Evolutionary conservation across 2,113 vertebrate genomes (phyloP).

Genomic region (Pholis gunnellus): DNA sequence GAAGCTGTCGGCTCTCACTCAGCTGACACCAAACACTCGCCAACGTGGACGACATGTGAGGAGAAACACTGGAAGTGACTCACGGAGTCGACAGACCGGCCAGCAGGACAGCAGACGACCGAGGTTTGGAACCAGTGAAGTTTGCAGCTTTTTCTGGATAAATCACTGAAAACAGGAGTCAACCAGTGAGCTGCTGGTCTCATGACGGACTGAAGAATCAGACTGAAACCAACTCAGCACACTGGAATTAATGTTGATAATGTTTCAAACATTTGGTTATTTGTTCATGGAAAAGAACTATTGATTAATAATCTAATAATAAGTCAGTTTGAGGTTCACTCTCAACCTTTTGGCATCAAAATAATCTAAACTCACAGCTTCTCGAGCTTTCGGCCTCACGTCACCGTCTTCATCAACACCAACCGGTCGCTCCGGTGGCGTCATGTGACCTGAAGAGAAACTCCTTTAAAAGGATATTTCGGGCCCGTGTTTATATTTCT

Average conservation of each 20-base stretch:
- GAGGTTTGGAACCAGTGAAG: neutral
- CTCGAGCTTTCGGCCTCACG: neutral
- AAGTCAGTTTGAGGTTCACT: too few relatives aligned
- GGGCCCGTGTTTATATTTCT: too few relatives aligned
- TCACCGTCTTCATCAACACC: too few relatives aligned
- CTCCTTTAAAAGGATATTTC: too few relatives aligned
- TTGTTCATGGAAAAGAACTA: too few relatives aligned
- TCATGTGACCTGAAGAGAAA: too few relatives aligned
- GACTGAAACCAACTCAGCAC: neutral
- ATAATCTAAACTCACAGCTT: neutral
- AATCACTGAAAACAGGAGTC: neutral
- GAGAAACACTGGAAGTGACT: conserved; percentile 55
- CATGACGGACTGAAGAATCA: neutral
- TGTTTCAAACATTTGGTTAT: neutral
- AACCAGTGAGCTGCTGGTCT: neutral
- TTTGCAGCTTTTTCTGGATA: too few relatives aligned
- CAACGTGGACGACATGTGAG: conserved; percentile 51
- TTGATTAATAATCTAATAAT: too few relatives aligned
- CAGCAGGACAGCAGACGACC: neutral
- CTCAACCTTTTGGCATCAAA: too few relatives aligned
- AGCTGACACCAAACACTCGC: conserved; percentile 55
- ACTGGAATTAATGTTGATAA: neutral
- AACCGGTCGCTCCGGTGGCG: too few relatives aligned
- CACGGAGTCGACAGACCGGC: neutral
- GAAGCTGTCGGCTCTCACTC: conserved; percentile 65